Conservation (phyloP, 2,113 vertebrate species). For the Notiomystis cincta region DNA sequence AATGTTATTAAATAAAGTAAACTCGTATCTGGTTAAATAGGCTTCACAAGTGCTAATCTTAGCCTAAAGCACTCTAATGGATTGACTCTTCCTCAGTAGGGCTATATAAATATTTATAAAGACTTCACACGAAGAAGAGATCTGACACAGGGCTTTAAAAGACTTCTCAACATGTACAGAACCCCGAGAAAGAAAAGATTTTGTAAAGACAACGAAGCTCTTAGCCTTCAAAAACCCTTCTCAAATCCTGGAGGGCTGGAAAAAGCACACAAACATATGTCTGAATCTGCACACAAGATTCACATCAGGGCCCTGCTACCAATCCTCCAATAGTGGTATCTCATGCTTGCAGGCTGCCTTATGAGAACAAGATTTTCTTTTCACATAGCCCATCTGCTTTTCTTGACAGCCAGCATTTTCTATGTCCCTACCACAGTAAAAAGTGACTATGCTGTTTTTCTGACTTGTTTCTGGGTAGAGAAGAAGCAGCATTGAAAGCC, state of each 20-base stretch:
- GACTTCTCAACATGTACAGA: background rate
- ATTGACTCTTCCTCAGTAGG: slow-evolving; percentile 16
- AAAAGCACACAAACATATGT: background rate
- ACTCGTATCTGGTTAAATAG: slow-evolving; percentile 39
- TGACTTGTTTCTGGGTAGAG: background rate
- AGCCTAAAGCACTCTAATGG: slow-evolving; percentile 45
- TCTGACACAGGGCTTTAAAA: background rate
- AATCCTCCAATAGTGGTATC: background rate
- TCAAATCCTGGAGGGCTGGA: background rate
- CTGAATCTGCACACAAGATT: background rate
- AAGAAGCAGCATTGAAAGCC: background rate
- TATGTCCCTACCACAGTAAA: background rate
- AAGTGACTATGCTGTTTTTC: background rate
- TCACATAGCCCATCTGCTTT: background rate
- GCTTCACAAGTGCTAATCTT: slow-evolving; percentile 55
- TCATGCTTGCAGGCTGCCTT: background rate
- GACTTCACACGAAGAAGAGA: background rate
- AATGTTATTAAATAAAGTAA: slow-evolving; percentile 55
- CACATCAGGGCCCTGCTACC: rapidly evolving
- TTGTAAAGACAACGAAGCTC: background rate
- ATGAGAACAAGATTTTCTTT: background rate
- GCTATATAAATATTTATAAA: slow-evolving; percentile 56
- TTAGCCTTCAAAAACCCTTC: background rate
- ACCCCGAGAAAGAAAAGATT: background rate
- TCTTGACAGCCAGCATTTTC: background rate